These are phyloP conservation scores for Oceanodroma leucorhoa DNA, from an alignment of 2,797 vertebrate genomes.

Conservation along the genomic window DNA sequence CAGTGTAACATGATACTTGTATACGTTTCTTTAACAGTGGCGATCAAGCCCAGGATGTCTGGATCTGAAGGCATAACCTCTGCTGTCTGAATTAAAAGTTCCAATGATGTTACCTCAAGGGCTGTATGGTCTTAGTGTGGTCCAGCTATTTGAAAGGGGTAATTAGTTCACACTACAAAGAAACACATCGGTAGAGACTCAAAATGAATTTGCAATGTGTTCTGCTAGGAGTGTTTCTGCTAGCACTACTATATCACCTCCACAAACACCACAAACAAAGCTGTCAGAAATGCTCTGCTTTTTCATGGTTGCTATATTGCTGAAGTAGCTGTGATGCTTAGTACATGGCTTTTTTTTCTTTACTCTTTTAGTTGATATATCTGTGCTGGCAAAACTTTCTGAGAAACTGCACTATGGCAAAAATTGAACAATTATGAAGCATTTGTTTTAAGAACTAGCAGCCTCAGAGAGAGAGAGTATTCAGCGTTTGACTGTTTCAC, in stretches of 20 bases:
- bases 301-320: not conserved
- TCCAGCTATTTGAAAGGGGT: not conserved
- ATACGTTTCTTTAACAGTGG: not conserved
- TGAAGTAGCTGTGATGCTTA: not conserved
- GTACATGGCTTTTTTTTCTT: not conserved
- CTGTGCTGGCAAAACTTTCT: not conserved
- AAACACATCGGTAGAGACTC: not conserved
- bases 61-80: not conserved
- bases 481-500: not conserved
- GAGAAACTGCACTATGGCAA: not conserved
- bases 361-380: not conserved
- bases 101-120: not conserved
- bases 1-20: fast-evolving
- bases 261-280: not conserved
- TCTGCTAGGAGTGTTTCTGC: not conserved
- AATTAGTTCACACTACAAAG: not conserved
- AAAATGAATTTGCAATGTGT: not conserved
- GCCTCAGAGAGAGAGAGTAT: not conserved
- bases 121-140: not conserved
- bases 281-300: not conserved
- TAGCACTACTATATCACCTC: not conserved
- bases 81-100: not conserved
- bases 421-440: not conserved
- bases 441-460: not conserved
- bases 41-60: not conserved